These are phyloP conservation scores for Mastomys coucha DNA, from an alignment of 2,113 vertebrate species.

Conservation along the genomic window DNA sequence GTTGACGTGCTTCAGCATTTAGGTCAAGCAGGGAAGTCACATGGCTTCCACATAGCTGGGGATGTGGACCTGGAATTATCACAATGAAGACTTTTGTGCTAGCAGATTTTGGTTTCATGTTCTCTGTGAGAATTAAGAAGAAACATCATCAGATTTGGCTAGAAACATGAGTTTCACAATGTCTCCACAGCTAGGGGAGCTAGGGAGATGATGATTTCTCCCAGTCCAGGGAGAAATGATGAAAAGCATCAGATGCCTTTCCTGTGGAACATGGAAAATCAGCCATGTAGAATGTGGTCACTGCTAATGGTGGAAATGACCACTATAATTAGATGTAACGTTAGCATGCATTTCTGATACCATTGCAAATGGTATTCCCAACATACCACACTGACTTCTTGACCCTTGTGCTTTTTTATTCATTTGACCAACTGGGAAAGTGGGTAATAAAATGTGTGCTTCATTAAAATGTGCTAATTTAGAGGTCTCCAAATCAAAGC, in stretches of 20 bases:
- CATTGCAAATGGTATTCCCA: not conserved
- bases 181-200: not conserved
- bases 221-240: not conserved
- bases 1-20: not conserved
- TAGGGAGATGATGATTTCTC: not conserved
- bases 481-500: not conserved
- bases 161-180: not conserved
- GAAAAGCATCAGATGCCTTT: not conserved
- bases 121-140: not conserved
- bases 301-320: not conserved
- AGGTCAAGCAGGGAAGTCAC: not conserved
- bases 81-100: not conserved
- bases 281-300: not conserved
- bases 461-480: slow-evolving; percentile 45
- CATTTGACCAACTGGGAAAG: slow-evolving; percentile 37
- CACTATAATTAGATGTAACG: not conserved
- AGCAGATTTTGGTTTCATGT: not conserved
- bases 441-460: slow-evolving; percentile 34
- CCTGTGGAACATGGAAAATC: not conserved
- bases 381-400: not conserved
- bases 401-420: not conserved
- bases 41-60: not conserved
- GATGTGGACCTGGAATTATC: not conserved
- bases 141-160: not conserved
- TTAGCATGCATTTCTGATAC: not conserved